Base-by-base conservation (phyloP, 2,888 invertebrate genomes). In the Gonocerus acuteangulatus region DNA sequence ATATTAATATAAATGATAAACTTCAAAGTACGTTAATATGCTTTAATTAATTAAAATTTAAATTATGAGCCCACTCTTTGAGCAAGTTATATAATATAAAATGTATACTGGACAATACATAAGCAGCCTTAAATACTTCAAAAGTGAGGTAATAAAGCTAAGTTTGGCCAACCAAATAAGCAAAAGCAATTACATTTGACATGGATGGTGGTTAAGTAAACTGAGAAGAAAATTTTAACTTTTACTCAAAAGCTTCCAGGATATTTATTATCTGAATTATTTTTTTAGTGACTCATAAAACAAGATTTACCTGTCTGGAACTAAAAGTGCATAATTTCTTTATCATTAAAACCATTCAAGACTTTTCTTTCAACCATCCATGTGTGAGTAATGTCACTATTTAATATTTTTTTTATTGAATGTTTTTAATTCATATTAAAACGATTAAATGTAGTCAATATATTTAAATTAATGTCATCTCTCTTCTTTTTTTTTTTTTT, bases 181-280 rank as follows among this genome's bases (percentile, higher is more conserved):
- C 54, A 54, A 34, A 54, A 54, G 54, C 54, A 42, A 15, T 42
- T 18, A 51, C 32, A 22, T 39, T 54, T 42, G 42, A 54, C 54
- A 54, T 54, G 54, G 54, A 54, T 54, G 54, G 54, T 21, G 15
- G 32, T n/a, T n/a, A n/a, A n/a, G n/a, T n/a, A n/a, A n/a, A n/a
- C n/a, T n/a, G n/a, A n/a, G n/a, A n/a, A n/a, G n/a, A n/a, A n/a
- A n/a, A n/a, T n/a, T n/a, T n/a, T n/a, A n/a, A n/a, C n/a, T n/a
- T n/a, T n/a, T n/a, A n/a, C n/a, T n/a, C n/a, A n/a, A n/a, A n/a
- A n/a, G n/a, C n/a, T n/a, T n/a, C n/a, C n/a, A n/a, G n/a, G n/a
- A n/a, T n/a, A n/a, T n/a, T n/a, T n/a, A n/a, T n/a, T n/a, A n/a
- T n/a, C n/a, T n/a, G n/a, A n/a, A n/a, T n/a, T n/a, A n/a, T n/a